Percentiles rank a stretch among this genome's conserved stretches.
Evolutionary conservation across 2,113 vertebrate genomes (phyloP).

Genomic region (Epinephelus cyanopodus): DNA sequence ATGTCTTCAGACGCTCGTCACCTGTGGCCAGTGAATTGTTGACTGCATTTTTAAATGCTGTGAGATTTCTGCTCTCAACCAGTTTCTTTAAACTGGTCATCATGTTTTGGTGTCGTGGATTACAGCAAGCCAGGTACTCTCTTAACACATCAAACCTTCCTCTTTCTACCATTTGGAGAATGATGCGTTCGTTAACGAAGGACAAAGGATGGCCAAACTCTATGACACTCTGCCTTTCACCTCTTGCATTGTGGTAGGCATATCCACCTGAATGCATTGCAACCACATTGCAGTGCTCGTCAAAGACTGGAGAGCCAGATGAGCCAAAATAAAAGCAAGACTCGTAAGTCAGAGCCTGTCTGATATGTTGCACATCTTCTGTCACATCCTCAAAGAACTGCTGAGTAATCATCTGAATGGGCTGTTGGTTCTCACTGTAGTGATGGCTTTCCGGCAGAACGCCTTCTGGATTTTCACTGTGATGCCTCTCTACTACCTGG

Average conservation of each 20-base stretch:
- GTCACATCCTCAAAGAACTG: neutral
- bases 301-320: slow-evolving; percentile 68
- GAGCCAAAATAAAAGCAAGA: slow-evolving; percentile 33
- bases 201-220: slow-evolving; percentile 45
- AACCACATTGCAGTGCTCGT: slow-evolving; percentile 32
- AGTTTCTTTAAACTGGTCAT: slow-evolving; percentile 15
- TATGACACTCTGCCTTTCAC: neutral
- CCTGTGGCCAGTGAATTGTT: neutral
- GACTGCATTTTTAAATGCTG: neutral
- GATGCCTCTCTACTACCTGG: neutral
- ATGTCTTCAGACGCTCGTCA: neutral
- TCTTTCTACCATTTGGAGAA: slow-evolving; percentile 30
- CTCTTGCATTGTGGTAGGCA: rapidly evolving
- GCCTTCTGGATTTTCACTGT: neutral
- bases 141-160: slow-evolving; percentile 19
- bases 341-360: neutral
- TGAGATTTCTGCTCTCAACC: slow-evolving; percentile 12
- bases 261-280: slow-evolving; percentile 60
- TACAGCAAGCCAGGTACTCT: neutral
- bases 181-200: neutral
- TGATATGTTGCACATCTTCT: rapidly evolving
- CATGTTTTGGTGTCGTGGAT: rapidly evolving
- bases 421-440: rapidly evolving
- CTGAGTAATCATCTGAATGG: rapidly evolving
- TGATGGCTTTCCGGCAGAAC: rapidly evolving